Conservation (phyloP, 2,797 vertebrate genomes). For the Cossypha niveicapilla region DNA sequence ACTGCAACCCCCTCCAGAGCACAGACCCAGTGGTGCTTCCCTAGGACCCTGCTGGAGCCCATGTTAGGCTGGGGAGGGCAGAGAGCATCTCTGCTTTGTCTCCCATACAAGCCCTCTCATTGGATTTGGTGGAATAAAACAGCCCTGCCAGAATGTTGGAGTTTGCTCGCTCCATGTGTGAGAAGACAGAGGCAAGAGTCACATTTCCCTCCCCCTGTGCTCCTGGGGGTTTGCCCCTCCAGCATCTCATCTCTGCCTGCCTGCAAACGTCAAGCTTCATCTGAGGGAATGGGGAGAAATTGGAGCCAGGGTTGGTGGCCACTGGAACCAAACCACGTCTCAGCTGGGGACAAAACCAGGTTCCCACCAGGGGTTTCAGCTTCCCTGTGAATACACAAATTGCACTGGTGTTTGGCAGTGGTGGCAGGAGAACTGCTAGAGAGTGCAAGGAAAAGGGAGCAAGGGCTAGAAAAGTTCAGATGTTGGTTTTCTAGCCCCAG, state of each 20-base stretch:
- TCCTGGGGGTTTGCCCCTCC: not conserved
- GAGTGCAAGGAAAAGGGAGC: not conserved
- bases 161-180: fast-evolving
- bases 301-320: fast-evolving
- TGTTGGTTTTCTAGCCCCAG: not conserved
- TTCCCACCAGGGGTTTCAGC: not conserved
- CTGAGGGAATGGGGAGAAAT: not conserved
- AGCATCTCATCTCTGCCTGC: not conserved
- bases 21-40: not conserved
- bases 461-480: not conserved
- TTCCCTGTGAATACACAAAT: not conserved
- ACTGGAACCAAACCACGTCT: not conserved
- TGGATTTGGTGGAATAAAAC: not conserved
- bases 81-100: not conserved
- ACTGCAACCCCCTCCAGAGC: not conserved
- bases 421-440: not conserved
- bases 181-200: fast-evolving
- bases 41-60: not conserved
- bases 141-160: not conserved
- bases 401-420: not conserved
- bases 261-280: not conserved
- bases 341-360: fast-evolving
- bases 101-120: not conserved
- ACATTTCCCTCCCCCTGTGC: fast-evolving
- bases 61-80: not conserved